A percentile compares a stretch with the other conserved stretches of the same genome.
Evolutionary conservation across 2,113 vertebrate species (phyloP).

Genomic region (Dipodomys spectabilis): DNA sequence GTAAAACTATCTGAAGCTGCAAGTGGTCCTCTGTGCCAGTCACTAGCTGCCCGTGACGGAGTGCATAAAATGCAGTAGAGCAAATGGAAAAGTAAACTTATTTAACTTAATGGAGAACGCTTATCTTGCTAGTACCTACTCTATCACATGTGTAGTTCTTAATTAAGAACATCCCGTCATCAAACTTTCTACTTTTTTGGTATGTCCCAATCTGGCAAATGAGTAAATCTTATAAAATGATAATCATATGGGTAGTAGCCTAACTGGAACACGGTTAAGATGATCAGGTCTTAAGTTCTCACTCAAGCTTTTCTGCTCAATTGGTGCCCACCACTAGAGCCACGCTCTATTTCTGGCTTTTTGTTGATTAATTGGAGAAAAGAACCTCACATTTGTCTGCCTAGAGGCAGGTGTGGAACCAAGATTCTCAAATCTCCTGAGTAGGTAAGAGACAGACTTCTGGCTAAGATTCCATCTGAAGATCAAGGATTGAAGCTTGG

Average conservation of each 20-base stretch:
- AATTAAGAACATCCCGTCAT: not conserved
- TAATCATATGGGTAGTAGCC: not conserved
- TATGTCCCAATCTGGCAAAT: not conserved
- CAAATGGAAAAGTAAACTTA: slow-evolving; percentile 10
- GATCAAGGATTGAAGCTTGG: no score
- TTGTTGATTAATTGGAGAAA: no score
- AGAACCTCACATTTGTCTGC: no score
- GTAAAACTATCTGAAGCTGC: not conserved
- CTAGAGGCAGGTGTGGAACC: no score
- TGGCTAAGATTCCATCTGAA: no score
- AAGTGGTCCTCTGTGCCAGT: not conserved
- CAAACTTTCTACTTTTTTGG: not conserved
- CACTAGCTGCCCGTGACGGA: not conserved
- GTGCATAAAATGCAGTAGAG: not conserved
- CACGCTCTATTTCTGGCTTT: no score
- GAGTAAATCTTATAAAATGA: not conserved
- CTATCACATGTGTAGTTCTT: not conserved
- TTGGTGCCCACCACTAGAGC: no score
- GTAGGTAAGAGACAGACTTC: no score
- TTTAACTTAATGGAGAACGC: slow-evolving; percentile 5
- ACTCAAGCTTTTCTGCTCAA: no score
- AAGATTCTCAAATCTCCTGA: no score
- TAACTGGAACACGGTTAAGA: not conserved
- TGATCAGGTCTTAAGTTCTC: not conserved
- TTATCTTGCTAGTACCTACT: not conserved